Conservation (phyloP, 2,113 vertebrate genomes). For the Eulemur macaco region DNA sequence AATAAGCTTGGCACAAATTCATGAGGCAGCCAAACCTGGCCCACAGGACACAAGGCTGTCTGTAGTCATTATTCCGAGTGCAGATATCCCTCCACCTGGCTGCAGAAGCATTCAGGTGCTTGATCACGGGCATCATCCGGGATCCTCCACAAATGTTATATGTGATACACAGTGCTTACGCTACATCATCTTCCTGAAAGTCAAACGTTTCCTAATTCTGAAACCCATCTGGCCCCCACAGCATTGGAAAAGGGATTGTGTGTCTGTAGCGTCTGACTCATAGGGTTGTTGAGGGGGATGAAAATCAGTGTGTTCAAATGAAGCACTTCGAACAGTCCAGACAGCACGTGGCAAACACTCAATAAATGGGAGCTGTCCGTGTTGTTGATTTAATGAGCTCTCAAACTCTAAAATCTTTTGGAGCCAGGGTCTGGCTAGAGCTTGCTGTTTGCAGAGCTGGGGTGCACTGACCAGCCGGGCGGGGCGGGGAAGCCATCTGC, state of each 20-base stretch:
- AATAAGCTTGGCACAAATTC: background rate
- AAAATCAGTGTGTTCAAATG: background rate
- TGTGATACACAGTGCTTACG: fast-evolving
- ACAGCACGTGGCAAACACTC: background rate
- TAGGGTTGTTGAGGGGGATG: background rate
- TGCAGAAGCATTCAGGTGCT: fast-evolving
- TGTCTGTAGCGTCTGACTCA: background rate
- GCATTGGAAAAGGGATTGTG: background rate
- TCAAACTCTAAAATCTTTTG: background rate
- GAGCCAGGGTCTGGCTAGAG: background rate
- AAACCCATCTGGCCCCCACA: background rate
- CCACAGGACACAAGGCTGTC: fast-evolving
- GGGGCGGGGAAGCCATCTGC: background rate
- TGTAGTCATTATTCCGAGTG: fast-evolving
- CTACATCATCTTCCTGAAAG: background rate
- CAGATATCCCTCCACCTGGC: fast-evolving
- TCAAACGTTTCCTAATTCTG: background rate
- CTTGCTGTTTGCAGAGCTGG: background rate
- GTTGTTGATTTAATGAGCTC: background rate
- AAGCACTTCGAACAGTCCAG: background rate
- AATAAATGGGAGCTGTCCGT: fast-evolving
- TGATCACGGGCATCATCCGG: fast-evolving
- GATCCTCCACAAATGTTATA: background rate
- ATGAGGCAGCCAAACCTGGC: background rate
- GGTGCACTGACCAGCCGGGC: background rate